Evolutionary conservation across 2,797 vertebrate species (phyloP).

Genomic region (Myioborus melanocephalus): DNA sequence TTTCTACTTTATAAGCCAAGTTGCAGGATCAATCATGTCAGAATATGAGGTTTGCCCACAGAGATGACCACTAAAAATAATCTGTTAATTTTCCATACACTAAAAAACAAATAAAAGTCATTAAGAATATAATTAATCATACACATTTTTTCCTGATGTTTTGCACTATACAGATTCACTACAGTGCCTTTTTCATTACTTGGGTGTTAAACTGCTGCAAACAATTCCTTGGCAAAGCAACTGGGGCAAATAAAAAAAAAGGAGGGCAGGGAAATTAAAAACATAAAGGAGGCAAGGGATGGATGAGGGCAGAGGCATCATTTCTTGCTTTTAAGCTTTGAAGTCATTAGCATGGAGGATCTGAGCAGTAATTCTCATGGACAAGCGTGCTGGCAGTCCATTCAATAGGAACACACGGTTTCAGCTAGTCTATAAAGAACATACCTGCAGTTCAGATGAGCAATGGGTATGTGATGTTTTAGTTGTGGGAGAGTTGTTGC

Average conservation of each 20-base stretch:
- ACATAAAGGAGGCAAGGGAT: conserved; percentile 54
- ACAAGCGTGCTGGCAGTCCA: conserved; percentile 87
- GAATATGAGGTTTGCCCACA: neutral
- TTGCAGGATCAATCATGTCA: neutral
- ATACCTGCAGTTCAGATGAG: conserved; percentile 70
- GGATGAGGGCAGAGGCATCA: conserved; percentile 45
- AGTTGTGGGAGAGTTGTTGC: conserved; percentile 56
- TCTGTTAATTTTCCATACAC: conserved; percentile 1
- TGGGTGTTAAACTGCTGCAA: conserved; percentile 26
- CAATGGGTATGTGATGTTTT: conserved; percentile 72
- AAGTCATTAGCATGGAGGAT: conserved; percentile 35
- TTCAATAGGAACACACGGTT: conserved; percentile 55
- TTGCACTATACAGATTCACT: conserved; percentile 13
- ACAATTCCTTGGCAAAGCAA: conserved; percentile 42
- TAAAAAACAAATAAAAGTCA: conserved; percentile 1
- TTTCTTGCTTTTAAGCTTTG: conserved; percentile 48
- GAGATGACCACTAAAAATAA: conserved; percentile 6
- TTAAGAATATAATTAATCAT: neutral
- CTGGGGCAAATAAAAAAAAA: conserved; percentile 41
- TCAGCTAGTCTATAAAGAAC: conserved; percentile 47
- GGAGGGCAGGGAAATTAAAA: conserved; percentile 38
- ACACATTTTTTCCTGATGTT: neutral
- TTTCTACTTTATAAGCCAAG: neutral
- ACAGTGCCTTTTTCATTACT: conserved; percentile 8
- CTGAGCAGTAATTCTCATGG: conserved; percentile 72